Evolutionary conservation across 2,888 invertebrate genomes (phyloP).

Genomic region (Noctua comes): DNA sequence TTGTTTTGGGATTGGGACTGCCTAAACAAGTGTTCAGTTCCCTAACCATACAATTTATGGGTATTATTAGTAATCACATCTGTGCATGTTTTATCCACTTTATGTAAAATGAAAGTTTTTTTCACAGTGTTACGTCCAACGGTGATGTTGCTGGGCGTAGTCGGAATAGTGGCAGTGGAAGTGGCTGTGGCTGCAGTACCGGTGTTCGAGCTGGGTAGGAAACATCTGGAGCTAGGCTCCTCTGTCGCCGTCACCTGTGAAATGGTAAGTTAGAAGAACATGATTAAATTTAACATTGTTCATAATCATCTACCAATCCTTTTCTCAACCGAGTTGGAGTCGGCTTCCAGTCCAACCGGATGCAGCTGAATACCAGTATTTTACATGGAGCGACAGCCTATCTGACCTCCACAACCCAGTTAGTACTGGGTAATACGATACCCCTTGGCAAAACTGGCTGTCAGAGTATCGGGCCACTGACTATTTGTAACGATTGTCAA

Average conservation of each 20-base stretch:
- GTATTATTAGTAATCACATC: neutral
- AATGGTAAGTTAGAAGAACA: constrained; percentile 78
- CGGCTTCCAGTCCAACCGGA: neutral
- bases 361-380: neutral
- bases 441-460: neutral
- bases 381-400: neutral
- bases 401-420: neutral
- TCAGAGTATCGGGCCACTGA: neutral
- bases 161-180: constrained; percentile 73
- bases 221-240: constrained; percentile 83
- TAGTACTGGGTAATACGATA: neutral
- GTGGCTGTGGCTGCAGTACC: constrained; percentile 76
- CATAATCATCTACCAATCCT: neutral
- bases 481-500: neutral
- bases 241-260: constrained; percentile 82
- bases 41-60: neutral
- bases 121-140: constrained; percentile 74
- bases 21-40: neutral
- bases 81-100: neutral
- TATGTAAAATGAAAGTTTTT: constrained; percentile 15
- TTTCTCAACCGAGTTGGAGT: neutral
- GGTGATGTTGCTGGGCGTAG: constrained; percentile 74
- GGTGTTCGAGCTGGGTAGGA: constrained; percentile 76
- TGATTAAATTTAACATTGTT: neutral
- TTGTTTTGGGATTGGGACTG: neutral